A percentile compares a stretch with the other conserved stretches of the same genome.
phyloP scores from a whole-genome alignment of 2,113 vertebrate genomes.

The Panthera leo region DNA sequence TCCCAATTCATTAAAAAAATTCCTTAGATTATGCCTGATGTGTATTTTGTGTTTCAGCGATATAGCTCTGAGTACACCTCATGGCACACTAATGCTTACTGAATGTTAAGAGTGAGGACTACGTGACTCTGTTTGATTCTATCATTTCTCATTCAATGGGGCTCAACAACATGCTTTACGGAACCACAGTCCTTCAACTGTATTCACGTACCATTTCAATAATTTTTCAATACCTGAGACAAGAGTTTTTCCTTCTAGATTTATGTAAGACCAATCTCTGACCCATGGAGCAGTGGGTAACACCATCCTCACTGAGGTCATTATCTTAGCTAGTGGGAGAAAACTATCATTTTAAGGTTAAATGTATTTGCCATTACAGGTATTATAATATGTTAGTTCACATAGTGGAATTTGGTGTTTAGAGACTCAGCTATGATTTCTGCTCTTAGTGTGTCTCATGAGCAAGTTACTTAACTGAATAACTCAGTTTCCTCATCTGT shows the following conservation, averaged over 20 bases:
- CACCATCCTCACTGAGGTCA: neutral
- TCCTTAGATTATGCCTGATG: neutral
- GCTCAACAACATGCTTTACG: neutral
- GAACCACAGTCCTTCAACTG: neutral
- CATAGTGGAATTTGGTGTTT: neutral
- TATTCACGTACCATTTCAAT: neutral
- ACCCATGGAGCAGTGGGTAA: neutral
- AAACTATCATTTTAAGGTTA: neutral
- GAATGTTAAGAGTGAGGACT: neutral
- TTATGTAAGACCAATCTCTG: neutral
- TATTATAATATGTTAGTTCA: neutral
- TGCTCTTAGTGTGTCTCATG: neutral
- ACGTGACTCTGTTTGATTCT: neutral
- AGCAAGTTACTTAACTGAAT: neutral
- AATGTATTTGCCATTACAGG: neutral
- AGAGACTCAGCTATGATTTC: neutral
- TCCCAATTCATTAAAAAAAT: neutral
- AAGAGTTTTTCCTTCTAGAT: neutral
- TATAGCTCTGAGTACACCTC: neutral
- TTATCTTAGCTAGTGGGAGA: neutral
- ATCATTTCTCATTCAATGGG: neutral
- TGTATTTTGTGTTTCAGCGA: neutral
- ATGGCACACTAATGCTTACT: neutral
- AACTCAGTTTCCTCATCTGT: neutral
- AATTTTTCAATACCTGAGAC: neutral